A percentile compares a stretch with the other conserved stretches of the same genome.
These are phyloP conservation scores for Tamias sibiricus DNA, from an alignment of 2,113 vertebrate genomes.

Conservation along the genomic window DNA sequence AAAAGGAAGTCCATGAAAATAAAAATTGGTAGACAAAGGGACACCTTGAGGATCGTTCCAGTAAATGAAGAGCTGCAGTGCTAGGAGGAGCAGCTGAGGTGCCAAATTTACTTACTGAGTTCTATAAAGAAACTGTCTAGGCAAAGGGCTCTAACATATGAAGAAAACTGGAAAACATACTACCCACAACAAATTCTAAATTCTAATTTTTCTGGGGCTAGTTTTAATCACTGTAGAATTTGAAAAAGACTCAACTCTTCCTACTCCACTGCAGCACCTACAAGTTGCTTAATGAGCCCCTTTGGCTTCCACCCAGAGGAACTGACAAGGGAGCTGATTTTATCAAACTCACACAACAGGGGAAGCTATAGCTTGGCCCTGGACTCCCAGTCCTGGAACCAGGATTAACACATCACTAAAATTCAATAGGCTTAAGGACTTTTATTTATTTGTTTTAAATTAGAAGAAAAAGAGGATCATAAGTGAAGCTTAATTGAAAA, in stretches of 20 bases:
- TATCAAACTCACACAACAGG: not conserved
- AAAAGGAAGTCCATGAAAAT: not conserved
- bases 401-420: not conserved
- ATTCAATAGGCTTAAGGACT: not conserved
- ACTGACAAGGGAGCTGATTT: not conserved
- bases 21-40: not conserved
- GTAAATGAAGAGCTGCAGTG: not conserved
- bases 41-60: not conserved
- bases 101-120: not conserved
- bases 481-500: not conserved
- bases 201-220: not conserved
- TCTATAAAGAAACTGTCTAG: not conserved
- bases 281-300: not conserved
- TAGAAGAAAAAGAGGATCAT: not conserved
- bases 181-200: not conserved
- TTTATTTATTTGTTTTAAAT: not conserved
- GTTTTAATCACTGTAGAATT: not conserved
- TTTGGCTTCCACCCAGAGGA: not conserved
- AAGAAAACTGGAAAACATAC: not conserved
- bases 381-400: not conserved
- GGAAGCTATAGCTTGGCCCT: not conserved
- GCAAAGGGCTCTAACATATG: not conserved
- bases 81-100: rapidly evolving
- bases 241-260: not conserved
- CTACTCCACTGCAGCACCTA: not conserved